A percentile compares a stretch with the other conserved stretches of the same genome.
phyloP scores from a whole-genome alignment of 2,113 vertebrate species.

The Smithornis capensis region DNA sequence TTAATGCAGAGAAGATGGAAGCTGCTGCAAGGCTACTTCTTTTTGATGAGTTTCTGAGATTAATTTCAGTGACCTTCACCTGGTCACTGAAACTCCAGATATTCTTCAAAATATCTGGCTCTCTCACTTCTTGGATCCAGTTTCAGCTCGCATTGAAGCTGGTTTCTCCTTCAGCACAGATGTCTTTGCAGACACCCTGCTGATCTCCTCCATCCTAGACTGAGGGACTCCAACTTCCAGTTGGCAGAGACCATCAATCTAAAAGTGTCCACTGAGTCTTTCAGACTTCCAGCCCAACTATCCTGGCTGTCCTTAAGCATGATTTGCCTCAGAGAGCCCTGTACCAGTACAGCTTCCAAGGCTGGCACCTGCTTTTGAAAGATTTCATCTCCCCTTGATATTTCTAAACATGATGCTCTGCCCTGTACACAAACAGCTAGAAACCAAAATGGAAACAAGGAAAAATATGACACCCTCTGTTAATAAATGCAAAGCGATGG shows the following conservation, averaged over 20 bases:
- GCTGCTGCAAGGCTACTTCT: background rate
- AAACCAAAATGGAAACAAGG: conserved; percentile 23
- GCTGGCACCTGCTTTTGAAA: background rate
- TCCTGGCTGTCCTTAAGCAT: background rate
- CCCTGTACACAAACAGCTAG: conserved; percentile 22
- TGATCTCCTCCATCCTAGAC: background rate
- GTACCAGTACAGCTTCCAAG: background rate
- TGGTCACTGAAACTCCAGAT: background rate
- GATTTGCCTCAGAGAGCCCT: background rate
- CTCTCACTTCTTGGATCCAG: background rate
- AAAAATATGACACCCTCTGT: conserved; percentile 59
- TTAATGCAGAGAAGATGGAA: background rate
- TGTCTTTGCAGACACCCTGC: background rate
- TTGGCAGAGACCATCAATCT: background rate
- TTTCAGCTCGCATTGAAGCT: background rate
- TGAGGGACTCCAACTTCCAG: background rate
- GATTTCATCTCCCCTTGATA: background rate
- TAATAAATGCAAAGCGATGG: conserved; percentile 65
- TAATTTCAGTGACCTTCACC: background rate
- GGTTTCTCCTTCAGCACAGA: background rate
- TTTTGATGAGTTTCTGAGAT: background rate
- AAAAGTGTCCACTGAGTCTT: background rate
- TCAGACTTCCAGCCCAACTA: background rate
- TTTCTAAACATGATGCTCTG: conserved; percentile 26
- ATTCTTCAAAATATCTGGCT: background rate